These are phyloP conservation scores for Polymixis lichenea DNA, from an alignment of 2,888 invertebrate species.

Conservation along the genomic window DNA sequence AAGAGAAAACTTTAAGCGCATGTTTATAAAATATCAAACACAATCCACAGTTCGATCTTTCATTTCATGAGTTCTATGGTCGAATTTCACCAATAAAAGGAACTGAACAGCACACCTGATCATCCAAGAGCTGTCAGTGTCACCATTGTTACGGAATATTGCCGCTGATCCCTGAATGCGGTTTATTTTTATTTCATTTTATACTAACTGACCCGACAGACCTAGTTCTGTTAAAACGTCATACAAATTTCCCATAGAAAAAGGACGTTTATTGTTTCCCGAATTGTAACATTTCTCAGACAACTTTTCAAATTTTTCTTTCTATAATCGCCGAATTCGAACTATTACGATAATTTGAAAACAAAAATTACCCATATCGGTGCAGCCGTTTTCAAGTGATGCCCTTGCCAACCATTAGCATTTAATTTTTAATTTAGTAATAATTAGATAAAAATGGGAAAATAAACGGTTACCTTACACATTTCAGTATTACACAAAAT, in stretches of 20 bases:
- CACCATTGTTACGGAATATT: background rate
- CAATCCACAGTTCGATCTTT: background rate
- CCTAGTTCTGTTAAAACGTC: background rate
- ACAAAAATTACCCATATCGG: background rate
- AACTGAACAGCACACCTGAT: no score
- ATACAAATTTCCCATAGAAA: background rate
- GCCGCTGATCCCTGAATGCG: background rate
- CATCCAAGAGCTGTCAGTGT: no score
- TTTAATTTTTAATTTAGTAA: background rate
- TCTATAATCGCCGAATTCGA: background rate
- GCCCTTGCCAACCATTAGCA: background rate
- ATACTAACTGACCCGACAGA: background rate
- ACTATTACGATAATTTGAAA: background rate
- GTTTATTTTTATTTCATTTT: background rate
- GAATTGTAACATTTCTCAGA: background rate
- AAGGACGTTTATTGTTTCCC: background rate
- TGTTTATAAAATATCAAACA: slow-evolving; percentile 15
- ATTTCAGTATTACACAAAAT: background rate
- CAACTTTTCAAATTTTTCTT: background rate
- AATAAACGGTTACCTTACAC: background rate
- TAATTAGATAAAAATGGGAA: background rate
- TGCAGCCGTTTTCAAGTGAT: background rate
- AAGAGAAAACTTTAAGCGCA: slow-evolving; percentile 1
- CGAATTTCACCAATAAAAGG: background rate
- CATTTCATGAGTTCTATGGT: background rate